Base-by-base conservation (phyloP, 2,113 vertebrate species). In the Eublepharis macularius region DNA sequence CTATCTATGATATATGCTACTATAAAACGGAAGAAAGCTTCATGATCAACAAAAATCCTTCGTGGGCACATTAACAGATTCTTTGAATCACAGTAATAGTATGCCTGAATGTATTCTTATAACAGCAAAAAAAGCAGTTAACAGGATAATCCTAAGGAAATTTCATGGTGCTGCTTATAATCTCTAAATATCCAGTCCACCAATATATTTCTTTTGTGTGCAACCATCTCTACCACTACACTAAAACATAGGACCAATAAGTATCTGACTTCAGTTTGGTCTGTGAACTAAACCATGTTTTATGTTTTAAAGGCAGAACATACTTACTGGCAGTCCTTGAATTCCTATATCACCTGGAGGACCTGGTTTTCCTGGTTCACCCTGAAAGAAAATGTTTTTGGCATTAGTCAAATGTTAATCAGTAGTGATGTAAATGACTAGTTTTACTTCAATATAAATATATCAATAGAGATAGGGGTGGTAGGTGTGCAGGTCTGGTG, bases 321-420 rank as follows among this genome's bases (percentile, higher is more conserved):
- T 90, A 99, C 98, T 97, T 95, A 99, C 99, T 90, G 98, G 98
- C 88, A 99, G 90, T 54, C 99, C 99, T 86, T 98, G 98, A 90
- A 97, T 96, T 83, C 99, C 99, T 77, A 95, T 85, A 91, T 99
- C 98, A 88, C 99, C 99, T n/a, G 97, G 97, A 94, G 94, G 93
- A 68, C 99, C 98, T 32, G 97, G 88, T 93, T 98, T 99, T 85
- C 98, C 99, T 51, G 96, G 87, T 83, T 92, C 95, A 83, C 99
- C 99, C 99, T 99, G 95, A 66, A 94, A 95, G 90, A 91, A 70
- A 65, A 86, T 41, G 51, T 24, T 73, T 80, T 63, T 26, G 26
- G 21, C 24, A 90, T 82, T 83, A 80, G 80, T 69, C 57, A 72
- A 34, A 41, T 54, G 39, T 94, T 84, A 88, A 60, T 39, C 26